phyloP scores from a whole-genome alignment of 1,140 invertebrate species.

The Diorhabda carinulata region DNA sequence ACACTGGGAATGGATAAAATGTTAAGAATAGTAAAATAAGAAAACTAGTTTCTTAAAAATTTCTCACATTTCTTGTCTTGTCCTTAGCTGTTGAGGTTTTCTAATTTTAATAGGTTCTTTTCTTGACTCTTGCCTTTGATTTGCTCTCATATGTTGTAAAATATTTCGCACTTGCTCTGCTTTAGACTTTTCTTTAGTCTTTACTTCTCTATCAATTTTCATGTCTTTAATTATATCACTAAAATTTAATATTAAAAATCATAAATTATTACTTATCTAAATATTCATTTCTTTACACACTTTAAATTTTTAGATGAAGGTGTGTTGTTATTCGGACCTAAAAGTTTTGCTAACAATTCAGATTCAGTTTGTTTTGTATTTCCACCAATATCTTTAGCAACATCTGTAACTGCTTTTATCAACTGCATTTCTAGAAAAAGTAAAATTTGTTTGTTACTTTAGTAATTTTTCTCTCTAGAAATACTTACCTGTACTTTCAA shows the following conservation, averaged over 20 bases:
- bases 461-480: neutral
- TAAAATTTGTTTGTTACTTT: neutral
- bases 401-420: conserved; percentile 61
- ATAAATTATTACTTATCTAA: neutral
- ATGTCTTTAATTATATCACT: conserved; percentile 69
- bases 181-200: conserved; percentile 36
- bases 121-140: conserved; percentile 7
- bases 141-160: conserved; percentile 25
- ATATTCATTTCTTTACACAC: neutral
- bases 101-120: neutral
- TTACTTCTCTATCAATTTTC: conserved; percentile 63
- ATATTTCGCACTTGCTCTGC: conserved; percentile 40
- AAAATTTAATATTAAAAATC: conserved; percentile 31
- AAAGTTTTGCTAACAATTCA: conserved; percentile 68
- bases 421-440: conserved; percentile 38
- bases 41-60: neutral
- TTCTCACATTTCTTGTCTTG: conserved; percentile 1
- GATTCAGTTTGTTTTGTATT: conserved; percentile 66
- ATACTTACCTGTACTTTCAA: conserved; percentile 30
- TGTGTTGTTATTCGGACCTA: conserved; percentile 32
- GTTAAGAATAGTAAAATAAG: no score
- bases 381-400: conserved; percentile 62
- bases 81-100: neutral
- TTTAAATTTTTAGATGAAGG: conserved; percentile 11
- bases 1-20: no score